A percentile compares a stretch with the other conserved stretches of the same genome.
These are phyloP conservation scores for Liasis olivaceus DNA, from an alignment of 2,797 vertebrate species.

Conservation along the genomic window DNA sequence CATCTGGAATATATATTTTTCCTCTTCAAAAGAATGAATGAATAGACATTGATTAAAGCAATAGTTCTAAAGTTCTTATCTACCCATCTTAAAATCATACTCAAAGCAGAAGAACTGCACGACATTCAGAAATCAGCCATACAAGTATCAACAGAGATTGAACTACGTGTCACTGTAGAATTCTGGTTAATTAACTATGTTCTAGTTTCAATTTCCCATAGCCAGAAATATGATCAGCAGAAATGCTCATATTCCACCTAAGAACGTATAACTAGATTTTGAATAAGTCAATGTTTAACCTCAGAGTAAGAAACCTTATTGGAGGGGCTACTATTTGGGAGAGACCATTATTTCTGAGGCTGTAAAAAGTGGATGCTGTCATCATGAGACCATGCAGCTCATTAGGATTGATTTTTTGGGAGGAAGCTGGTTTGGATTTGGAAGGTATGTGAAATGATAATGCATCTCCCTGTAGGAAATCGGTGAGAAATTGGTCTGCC, in stretches of 20 bases:
- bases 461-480: too few species aligned
- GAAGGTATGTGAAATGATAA: too few species aligned
- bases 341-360: too few species aligned
- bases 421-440: too few species aligned
- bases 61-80: constrained; percentile 33
- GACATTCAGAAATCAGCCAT: constrained; percentile 16
- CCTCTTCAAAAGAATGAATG: constrained; percentile 37
- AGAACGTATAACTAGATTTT: neutral
- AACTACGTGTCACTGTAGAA: constrained; percentile 29
- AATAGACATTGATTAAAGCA: constrained; percentile 60
- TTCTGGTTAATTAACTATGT: constrained; percentile 11
- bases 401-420: too few species aligned
- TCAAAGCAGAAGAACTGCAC: neutral
- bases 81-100: neutral
- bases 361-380: too few species aligned
- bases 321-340: too few species aligned
- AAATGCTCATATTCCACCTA: neutral
- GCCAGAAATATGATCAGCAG: neutral
- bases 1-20: constrained; percentile 27
- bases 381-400: too few species aligned
- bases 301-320: too few species aligned
- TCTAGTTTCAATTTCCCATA: neutral
- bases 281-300: too few species aligned
- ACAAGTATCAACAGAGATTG: constrained; percentile 31
- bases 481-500: too few species aligned